phyloP scores from a whole-genome alignment of 2,113 vertebrate genomes.

The Blennius ocellaris region DNA sequence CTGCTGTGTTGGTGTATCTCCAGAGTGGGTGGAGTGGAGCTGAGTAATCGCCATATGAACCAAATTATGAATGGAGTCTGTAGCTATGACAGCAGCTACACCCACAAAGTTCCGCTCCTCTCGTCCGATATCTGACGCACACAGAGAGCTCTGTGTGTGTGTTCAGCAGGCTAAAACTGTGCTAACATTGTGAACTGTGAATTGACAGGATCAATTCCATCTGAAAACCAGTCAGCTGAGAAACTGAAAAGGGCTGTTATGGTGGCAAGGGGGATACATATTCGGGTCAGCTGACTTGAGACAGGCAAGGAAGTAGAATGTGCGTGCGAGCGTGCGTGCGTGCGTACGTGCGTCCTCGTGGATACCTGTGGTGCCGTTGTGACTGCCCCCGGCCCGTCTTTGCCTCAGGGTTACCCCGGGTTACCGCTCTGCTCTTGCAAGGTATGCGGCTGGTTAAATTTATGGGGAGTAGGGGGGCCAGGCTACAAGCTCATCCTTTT shows the following conservation, averaged over 20 bases:
- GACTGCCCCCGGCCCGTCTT: slow-evolving; percentile 51
- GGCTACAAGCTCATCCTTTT: slow-evolving; percentile 80
- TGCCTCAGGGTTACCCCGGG: slow-evolving; percentile 70
- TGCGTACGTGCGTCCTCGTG: slow-evolving; percentile 28
- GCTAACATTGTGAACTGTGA: slow-evolving; percentile 68
- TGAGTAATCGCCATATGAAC: slow-evolving; percentile 79
- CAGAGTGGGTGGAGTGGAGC: slow-evolving; percentile 74
- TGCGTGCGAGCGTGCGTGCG: slow-evolving; percentile 10
- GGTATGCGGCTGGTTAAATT: slow-evolving; percentile 84
- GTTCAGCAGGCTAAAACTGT: slow-evolving; percentile 65
- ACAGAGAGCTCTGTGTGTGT: slow-evolving; percentile 68
- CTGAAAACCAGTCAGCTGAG: slow-evolving; percentile 70
- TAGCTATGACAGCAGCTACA: slow-evolving; percentile 76
- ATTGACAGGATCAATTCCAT: slow-evolving; percentile 67
- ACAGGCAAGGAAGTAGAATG: slow-evolving; percentile 28
- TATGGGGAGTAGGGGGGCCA: slow-evolving; percentile 67
- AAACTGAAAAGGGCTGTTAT: slow-evolving; percentile 45
- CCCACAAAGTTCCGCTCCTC: slow-evolving; percentile 75
- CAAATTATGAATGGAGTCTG: slow-evolving; percentile 81
- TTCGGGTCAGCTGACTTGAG: slow-evolving; percentile 56
- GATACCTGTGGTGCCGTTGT: slow-evolving; percentile 71
- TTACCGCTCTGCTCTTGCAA: slow-evolving; percentile 68
- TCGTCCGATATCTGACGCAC: slow-evolving; percentile 77
- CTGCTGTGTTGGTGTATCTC: slow-evolving; percentile 67
- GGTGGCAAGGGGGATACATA: slow-evolving; percentile 39